Conservation (phyloP, 2,797 vertebrate species). For the Artibeus lituratus region DNA sequence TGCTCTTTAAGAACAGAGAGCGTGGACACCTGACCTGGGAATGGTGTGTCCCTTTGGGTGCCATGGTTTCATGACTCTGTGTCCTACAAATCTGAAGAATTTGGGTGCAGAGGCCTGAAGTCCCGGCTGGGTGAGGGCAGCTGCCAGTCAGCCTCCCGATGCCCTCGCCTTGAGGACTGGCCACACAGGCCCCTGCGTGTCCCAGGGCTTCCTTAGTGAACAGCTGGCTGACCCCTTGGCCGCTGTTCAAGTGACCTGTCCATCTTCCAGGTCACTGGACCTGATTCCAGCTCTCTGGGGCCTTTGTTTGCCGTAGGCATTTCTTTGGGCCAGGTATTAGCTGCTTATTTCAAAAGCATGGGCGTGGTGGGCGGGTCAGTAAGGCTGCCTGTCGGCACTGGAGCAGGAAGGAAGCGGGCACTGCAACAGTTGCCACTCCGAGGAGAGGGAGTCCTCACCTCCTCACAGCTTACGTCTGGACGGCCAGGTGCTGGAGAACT, state of each 20-base stretch:
- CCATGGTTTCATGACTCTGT: fast-evolving
- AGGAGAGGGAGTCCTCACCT: background rate
- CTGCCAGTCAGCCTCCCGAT: background rate
- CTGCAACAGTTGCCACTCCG: fast-evolving
- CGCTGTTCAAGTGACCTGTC: too few species aligned
- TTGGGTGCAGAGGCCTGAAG: background rate
- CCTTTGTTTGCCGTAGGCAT: background rate
- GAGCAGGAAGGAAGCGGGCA: background rate
- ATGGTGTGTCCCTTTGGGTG: fast-evolving
- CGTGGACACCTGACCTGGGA: background rate
- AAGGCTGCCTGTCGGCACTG: background rate
- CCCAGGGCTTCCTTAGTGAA: background rate
- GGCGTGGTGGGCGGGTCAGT: background rate
- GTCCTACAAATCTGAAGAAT: background rate
- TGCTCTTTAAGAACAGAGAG: background rate
- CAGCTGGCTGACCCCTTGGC: background rate
- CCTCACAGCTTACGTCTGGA: background rate
- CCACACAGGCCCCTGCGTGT: fast-evolving
- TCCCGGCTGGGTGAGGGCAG: background rate
- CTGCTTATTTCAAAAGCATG: background rate
- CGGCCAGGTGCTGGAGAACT: background rate
- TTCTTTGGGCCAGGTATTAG: background rate
- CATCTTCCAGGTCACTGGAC: background rate
- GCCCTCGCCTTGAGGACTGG: fast-evolving
- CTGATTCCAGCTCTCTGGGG: background rate